Conservation (phyloP, 2,888 invertebrate genomes). For the Drosophila leonis region DNA sequence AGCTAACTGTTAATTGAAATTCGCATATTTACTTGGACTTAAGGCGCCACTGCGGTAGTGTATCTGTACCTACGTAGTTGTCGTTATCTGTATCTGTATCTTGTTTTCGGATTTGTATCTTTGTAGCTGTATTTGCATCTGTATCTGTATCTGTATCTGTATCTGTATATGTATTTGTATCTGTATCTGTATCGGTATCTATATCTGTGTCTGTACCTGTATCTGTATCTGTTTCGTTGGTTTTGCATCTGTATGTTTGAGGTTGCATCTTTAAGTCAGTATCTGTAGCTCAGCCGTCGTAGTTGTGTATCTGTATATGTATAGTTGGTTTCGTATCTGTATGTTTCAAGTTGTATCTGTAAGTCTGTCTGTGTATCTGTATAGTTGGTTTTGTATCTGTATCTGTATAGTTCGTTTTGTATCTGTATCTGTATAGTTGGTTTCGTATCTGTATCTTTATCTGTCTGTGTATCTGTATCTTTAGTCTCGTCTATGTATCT, state of each 20-base stretch:
- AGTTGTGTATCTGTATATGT: not conserved
- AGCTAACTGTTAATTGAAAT: slow-evolving; percentile 44
- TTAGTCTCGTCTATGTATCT: not conserved
- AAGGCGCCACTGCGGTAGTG: slow-evolving; percentile 34
- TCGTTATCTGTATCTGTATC: slow-evolving; percentile 5
- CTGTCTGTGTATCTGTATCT: not conserved
- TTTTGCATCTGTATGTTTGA: not conserved
- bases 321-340: slow-evolving; percentile 8
- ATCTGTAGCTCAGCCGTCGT: not conserved
- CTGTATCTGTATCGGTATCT: not conserved
- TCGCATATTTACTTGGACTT: slow-evolving; percentile 48
- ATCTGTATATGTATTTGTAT: not conserved
- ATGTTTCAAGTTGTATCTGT: slow-evolving; percentile 5
- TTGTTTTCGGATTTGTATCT: not conserved
- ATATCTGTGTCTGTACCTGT: not conserved
- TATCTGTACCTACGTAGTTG: slow-evolving; percentile 9
- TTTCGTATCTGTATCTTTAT: not conserved
- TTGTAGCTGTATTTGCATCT: too few species aligned
- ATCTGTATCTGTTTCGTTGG: not conserved
- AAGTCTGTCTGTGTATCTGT: not conserved
- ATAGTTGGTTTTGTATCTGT: not conserved
- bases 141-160: not conserved
- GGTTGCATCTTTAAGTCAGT: too few species aligned
- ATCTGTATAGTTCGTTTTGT: not conserved
- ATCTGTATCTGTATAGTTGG: not conserved